Percentiles rank a stretch among this genome's conserved stretches.
Conservation (phyloP, 2,113 vertebrate species). For the Suncus etruscus region DNA sequence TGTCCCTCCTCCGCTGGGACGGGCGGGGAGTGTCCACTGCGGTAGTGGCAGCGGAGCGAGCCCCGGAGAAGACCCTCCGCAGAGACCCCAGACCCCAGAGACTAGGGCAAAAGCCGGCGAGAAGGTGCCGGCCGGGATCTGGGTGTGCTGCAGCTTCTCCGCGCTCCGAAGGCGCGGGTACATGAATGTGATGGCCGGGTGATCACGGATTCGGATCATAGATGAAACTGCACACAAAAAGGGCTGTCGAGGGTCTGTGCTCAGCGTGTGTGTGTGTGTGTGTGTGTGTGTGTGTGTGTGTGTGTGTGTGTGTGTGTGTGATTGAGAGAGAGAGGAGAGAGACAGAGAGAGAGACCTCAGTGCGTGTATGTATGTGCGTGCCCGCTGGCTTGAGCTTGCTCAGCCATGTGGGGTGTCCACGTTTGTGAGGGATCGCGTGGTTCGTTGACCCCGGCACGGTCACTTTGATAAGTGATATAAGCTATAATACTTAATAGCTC, state of each 20-base stretch:
- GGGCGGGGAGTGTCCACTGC: too few relatives aligned
- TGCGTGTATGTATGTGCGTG: too few relatives aligned
- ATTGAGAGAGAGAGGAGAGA: too few relatives aligned
- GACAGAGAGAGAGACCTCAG: too few relatives aligned
- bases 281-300: not conserved
- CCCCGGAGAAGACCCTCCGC: not conserved
- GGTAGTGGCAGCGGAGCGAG: not conserved
- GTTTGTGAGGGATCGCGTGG: not conserved
- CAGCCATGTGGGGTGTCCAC: not conserved
- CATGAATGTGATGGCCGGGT: fast-evolving
- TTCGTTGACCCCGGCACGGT: not conserved
- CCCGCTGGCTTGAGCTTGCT: not conserved
- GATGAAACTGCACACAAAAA: too few relatives aligned
- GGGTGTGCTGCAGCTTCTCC: not conserved
- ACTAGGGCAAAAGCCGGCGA: not conserved
- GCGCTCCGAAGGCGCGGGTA: not conserved
- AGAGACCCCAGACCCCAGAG: not conserved
- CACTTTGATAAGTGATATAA: not conserved
- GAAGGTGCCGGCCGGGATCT: not conserved
- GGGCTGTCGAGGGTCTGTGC: not conserved
- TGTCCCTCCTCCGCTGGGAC: not conserved
- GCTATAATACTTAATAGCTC: not conserved
- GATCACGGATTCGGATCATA: not conserved
- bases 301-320: too few relatives aligned
- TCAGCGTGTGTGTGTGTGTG: not conserved